Conservation (phyloP, 2,797 vertebrate genomes). For the Lemur catta region DNA sequence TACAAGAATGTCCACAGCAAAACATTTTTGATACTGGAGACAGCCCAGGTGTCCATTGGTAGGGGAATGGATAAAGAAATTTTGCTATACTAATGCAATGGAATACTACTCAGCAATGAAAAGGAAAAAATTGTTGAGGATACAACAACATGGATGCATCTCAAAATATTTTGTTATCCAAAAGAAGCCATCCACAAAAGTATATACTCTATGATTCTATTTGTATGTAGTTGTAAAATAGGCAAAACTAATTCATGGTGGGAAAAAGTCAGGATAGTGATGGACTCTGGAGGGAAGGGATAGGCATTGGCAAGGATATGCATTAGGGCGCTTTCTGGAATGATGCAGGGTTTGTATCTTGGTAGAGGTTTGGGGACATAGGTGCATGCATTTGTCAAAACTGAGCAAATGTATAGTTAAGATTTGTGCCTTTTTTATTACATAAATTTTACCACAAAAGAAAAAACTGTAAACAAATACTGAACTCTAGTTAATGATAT, state of each 20-base stretch:
- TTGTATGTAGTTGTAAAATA: background rate
- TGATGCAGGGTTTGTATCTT: background rate
- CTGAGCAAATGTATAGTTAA: background rate
- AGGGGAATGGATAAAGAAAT: background rate
- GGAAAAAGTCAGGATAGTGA: background rate
- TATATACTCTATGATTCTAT: background rate
- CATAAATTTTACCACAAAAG: background rate
- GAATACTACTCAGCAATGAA: background rate
- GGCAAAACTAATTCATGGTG: background rate
- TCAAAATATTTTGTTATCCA: background rate
- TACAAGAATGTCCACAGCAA: background rate
- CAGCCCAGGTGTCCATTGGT: background rate
- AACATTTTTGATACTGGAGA: background rate
- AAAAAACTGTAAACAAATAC: background rate
- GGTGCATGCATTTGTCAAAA: background rate
- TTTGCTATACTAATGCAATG: background rate
- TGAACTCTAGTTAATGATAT: background rate
- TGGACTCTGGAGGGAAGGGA: background rate
- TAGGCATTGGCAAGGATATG: background rate
- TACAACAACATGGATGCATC: too few relatives aligned
- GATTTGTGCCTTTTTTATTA: background rate
- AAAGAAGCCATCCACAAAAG: background rate
- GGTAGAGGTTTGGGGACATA: background rate
- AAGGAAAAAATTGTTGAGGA: background rate
- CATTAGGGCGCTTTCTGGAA: background rate